Conservation (phyloP, 2,888 invertebrate genomes). For the Heterodera filipjevi region DNA sequence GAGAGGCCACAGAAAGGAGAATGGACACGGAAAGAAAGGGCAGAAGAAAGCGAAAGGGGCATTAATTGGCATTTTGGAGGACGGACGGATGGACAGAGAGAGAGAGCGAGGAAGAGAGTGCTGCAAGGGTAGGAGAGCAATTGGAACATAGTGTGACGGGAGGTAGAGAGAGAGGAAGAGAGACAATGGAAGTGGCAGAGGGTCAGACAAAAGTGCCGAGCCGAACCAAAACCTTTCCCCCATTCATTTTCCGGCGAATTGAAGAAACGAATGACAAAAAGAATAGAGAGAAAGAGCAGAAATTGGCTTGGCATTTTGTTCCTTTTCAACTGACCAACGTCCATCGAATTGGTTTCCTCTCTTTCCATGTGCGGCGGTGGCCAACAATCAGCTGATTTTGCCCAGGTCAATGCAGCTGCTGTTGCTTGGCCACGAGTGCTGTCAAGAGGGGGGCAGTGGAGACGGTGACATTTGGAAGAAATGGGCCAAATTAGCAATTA, state of each 20-base stretch:
- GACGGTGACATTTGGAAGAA: not conserved
- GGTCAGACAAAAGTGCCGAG: not conserved
- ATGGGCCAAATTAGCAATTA: not conserved
- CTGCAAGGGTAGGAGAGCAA: not conserved
- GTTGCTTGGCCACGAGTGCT: not conserved
- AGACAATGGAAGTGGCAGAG: not conserved
- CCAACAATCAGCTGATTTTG: not conserved
- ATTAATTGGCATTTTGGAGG: slow-evolving; percentile 23
- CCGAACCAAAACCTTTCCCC: slow-evolving; percentile 1
- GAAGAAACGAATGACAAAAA: not conserved
- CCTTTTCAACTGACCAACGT: not conserved
- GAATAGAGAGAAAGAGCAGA: not conserved
- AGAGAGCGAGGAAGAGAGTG: slow-evolving; percentile 6
- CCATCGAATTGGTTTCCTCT: not conserved
- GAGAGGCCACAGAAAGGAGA: slow-evolving; percentile 10
- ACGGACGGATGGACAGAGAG: not conserved
- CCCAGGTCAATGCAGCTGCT: not conserved
- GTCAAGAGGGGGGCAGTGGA: not conserved
- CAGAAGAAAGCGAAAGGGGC: not conserved
- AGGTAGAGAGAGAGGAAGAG: not conserved
- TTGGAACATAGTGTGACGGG: not conserved
- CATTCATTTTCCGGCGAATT: not conserved
- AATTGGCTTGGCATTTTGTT: slow-evolving; percentile 7
- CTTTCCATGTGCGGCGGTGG: not conserved
- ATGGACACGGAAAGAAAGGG: not conserved